Evolutionary conservation across 92 coral and sea anemone genomes (phyloP), one percentile per base, ranked within the genome.

Genomic region (Anthopleura xanthogrammica): DNA sequence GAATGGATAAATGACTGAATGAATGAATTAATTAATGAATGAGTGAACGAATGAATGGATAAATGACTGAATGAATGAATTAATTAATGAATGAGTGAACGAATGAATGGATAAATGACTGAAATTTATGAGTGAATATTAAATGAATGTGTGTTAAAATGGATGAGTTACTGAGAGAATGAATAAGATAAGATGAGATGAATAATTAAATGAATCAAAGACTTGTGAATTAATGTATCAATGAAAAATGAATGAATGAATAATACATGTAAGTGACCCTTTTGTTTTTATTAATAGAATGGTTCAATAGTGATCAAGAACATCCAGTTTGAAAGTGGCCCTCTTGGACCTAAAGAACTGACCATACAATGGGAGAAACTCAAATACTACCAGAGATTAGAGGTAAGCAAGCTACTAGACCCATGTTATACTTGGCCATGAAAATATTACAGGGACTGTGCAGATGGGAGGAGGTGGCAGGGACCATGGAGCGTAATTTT

Each of bases 221-320:
- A 29, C 16, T 54, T 54, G 11, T 54, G 58, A 14, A 54, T 11
- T 0, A 54, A 54, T 2, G 16, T 54, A 1, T 11, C 17, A 6
- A 50, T 0, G 54, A 50, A 50, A 50, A 50, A 50, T 50, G 2
- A 66, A 16, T n/a, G 36, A 23, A 46, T n/a, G 7, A 70, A 41
- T 14, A 46, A 54, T 41, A 56, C 5, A 46, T 46, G 50, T 0
- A 2, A 0, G 41, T 9, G 17, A 16, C 20, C 20, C 41, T 36
- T 54, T 29, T 75, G 65, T n/a, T 83, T 41, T 75, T 68, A 78
- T 70, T 40, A 54, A 54, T 55, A 95, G 98, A 94, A 90, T 82
- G 95, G 95, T 12, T 90, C 87, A 52, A 92, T 95, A 20, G 95
- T 92, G 19, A 88, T 95, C 76, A 95, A 91, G 91, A 95, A 95